Evolutionary conservation across 2,797 vertebrate genomes (phyloP).

Genomic region (Oreortyx pictus): DNA sequence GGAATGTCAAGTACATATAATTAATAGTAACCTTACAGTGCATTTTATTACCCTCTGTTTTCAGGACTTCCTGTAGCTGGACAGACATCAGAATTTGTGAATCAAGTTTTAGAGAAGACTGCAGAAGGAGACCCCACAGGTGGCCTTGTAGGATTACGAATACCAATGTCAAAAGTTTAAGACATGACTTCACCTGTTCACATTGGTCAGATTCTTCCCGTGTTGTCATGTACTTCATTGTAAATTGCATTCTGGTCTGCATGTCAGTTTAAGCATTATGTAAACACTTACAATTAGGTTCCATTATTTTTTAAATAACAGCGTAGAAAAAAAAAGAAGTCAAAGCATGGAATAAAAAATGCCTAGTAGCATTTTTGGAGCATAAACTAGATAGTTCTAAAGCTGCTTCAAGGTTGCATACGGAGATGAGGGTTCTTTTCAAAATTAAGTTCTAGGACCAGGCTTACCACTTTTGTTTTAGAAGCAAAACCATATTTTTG

Average conservation of each 20-base stretch:
- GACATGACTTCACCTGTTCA: constrained; percentile 72
- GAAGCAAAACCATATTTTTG: constrained; percentile 64
- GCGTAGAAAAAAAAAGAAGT: constrained; percentile 75
- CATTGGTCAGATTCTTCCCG: constrained; percentile 73
- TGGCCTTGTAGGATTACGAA: constrained; percentile 94
- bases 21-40: neutral
- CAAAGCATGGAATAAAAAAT: constrained; percentile 81
- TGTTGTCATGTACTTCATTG: constrained; percentile 79
- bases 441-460: constrained; percentile 71
- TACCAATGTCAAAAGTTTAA: constrained; percentile 95
- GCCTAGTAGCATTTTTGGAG: constrained; percentile 82
- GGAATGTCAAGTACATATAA: fast-evolving
- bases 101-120: constrained; percentile 98
- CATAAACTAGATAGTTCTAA: constrained; percentile 77
- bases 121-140: constrained; percentile 95
- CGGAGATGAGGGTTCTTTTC: constrained; percentile 50
- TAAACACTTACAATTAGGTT: constrained; percentile 79
- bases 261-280: constrained; percentile 82
- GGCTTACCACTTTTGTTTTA: constrained; percentile 69
- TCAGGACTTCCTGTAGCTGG: constrained; percentile 92
- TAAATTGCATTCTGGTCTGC: constrained; percentile 86
- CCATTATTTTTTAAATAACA: constrained; percentile 76
- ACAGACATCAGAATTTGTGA: constrained; percentile 98
- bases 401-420: constrained; percentile 75
- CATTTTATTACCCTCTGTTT: constrained; percentile 59